Evolutionary conservation across 2,888 invertebrate species (phyloP).

Genomic region (Philereme transversata): DNA sequence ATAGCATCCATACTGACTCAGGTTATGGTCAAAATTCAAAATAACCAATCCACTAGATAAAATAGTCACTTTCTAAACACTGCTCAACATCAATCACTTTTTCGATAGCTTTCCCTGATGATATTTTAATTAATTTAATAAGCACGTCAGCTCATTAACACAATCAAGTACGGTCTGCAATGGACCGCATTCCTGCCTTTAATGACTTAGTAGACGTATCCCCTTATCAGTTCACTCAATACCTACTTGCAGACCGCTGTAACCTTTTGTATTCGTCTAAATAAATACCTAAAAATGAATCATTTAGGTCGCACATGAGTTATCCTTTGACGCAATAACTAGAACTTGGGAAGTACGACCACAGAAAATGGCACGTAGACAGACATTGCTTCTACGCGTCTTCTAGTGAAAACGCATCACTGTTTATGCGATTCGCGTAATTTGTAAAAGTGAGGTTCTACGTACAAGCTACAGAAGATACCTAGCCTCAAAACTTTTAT

Average conservation of each 20-base stretch:
- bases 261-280: not conserved
- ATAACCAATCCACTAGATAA: not conserved
- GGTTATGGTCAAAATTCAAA: not conserved
- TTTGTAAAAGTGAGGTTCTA: not conserved
- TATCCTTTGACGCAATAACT: constrained; percentile 19
- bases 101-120: not conserved
- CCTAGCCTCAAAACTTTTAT: too few relatives aligned
- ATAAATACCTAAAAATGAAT: constrained; percentile 8
- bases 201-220: constrained; percentile 11
- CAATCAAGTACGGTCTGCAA: constrained; percentile 7
- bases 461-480: too few relatives aligned
- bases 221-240: constrained; percentile 23
- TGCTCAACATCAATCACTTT: not conserved
- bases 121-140: constrained; percentile 4
- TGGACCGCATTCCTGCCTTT: constrained; percentile 11
- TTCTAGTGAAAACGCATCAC: not conserved
- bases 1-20: constrained; percentile 16
- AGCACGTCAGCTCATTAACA: constrained; percentile 16
- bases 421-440: not conserved
- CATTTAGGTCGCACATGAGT: constrained; percentile 17
- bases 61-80: not conserved
- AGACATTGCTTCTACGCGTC: not conserved
- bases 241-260: not conserved
- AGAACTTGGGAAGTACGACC: constrained; percentile 24
- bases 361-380: not conserved